Evolutionary conservation across 1,140 invertebrate genomes (phyloP), one percentile per base, ranked within the genome.

Genomic region (Andrena cerasifolii): DNA sequence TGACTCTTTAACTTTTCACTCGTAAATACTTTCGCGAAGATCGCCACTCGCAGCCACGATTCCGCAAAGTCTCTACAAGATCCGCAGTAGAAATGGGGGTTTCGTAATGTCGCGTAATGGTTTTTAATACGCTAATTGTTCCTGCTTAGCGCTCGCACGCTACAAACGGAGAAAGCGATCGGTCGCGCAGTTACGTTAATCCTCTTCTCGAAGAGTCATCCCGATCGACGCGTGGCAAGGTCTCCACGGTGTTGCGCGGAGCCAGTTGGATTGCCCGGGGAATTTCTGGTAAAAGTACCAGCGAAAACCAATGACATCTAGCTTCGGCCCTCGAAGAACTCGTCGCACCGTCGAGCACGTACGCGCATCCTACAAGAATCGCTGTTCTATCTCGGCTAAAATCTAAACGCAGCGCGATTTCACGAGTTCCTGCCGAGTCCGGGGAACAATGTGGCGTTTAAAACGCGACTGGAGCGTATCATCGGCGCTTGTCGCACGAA

Each of bases 151-250:
- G 59, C 40, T 40, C 21, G 16, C 12, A 2, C 6, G 26, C 12
- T 24, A 28, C 51, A 43, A 68, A 43, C 33, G 51, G 66, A 54
- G 66, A 68, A 43, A 68, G 51, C 33, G 51, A 68, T 68, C 36
- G 36, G 26, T 63, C 16, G 61, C 36, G 36, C 59, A 43, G 59
- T 16, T 18, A 12, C 24, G 40, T 63, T 63, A n/a, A 18, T 63
- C 24, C 7, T 45, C 24, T 5, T 47, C 40, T 18, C 14, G 6
- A 28, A 28, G 24, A 47, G 16, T n/a, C 24, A 45, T 63, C 40
- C 26, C 0, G 61, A 63, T 63, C 6, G 14, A 47, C 61, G 40
- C 40, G 40, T 63, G 61, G 40, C 61, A 28, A 63, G 24, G 40
- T 47, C 61, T 12, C 14, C 14, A 7, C 56, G 18, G 31, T 14